Evolutionary conservation across 2,113 vertebrate genomes (phyloP).

Genomic region (Brienomyrus longianalis): DNA sequence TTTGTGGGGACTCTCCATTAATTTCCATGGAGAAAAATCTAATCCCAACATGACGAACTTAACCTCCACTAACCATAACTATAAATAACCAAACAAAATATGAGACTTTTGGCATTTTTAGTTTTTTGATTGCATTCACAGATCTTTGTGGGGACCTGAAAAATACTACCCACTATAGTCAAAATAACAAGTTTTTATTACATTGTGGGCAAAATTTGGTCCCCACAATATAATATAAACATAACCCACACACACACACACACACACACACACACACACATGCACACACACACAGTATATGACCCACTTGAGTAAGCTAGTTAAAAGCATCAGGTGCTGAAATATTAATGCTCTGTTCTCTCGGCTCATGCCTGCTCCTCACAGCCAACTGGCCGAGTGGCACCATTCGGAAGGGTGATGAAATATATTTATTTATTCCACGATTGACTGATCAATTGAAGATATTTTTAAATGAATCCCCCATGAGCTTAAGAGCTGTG

Average conservation of each 20-base stretch:
- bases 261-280: slow-evolving; percentile 47
- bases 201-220: too few species aligned
- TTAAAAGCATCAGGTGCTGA: slow-evolving; percentile 69
- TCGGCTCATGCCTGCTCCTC: slow-evolving; percentile 63
- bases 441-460: slow-evolving; percentile 79
- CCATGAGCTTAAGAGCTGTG: slow-evolving; percentile 61
- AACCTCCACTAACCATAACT: too few species aligned
- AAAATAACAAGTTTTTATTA: too few species aligned
- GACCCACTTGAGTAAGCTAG: slow-evolving; percentile 69
- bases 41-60: too few species aligned
- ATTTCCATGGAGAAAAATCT: too few species aligned
- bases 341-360: slow-evolving; percentile 71
- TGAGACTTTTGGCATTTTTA: too few species aligned
- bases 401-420: slow-evolving; percentile 60
- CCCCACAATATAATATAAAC: too few species aligned
- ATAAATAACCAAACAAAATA: too few species aligned
- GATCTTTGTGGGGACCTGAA: too few species aligned
- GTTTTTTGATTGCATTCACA: too few species aligned
- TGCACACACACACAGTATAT: slow-evolving; percentile 58
- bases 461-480: slow-evolving; percentile 78
- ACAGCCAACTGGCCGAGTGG: slow-evolving; percentile 70
- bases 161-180: too few species aligned
- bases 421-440: slow-evolving; percentile 53
- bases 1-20: too few species aligned
- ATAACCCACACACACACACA: slow-evolving; percentile 4